These are phyloP conservation scores for Neodiprion pinetum DNA, from an alignment of 1,140 invertebrate species.

Conservation along the genomic window DNA sequence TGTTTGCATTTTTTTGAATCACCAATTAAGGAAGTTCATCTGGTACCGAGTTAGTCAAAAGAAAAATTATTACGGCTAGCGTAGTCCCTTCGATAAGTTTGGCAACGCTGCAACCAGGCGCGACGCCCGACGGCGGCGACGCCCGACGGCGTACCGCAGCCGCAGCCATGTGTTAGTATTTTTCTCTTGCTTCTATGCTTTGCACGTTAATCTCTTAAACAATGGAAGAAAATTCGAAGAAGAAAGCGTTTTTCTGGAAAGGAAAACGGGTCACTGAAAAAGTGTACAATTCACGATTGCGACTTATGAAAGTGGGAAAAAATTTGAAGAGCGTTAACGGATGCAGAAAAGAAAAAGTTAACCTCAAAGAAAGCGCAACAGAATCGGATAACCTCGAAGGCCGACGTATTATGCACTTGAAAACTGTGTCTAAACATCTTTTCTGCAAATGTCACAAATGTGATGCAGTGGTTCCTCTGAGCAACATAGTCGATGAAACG, in stretches of 20 bases:
- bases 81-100: too few relatives aligned
- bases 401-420: constrained; percentile 20
- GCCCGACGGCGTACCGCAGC: not conserved
- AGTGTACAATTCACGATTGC: too few relatives aligned
- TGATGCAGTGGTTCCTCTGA: constrained; percentile 16
- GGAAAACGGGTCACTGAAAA: constrained; percentile 11
- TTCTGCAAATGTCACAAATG: not conserved
- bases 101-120: too few relatives aligned
- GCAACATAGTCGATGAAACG: not conserved
- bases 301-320: too few relatives aligned
- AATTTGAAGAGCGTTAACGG: too few relatives aligned
- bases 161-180: not conserved
- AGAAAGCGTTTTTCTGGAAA: constrained; percentile 20
- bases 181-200: not conserved
- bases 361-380: too few relatives aligned
- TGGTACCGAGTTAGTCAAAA: too few relatives aligned
- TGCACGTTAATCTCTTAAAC: not conserved
- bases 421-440: constrained; percentile 18
- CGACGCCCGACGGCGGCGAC: too few relatives aligned
- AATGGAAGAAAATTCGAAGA: constrained; percentile 12
- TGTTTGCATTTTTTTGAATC: too few relatives aligned
- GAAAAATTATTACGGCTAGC: too few relatives aligned
- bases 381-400: constrained; percentile 2
- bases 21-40: too few relatives aligned
- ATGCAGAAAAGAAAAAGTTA: too few relatives aligned